Conservation (phyloP, 2,113 vertebrate genomes). For the Microtus richardsoni region DNA sequence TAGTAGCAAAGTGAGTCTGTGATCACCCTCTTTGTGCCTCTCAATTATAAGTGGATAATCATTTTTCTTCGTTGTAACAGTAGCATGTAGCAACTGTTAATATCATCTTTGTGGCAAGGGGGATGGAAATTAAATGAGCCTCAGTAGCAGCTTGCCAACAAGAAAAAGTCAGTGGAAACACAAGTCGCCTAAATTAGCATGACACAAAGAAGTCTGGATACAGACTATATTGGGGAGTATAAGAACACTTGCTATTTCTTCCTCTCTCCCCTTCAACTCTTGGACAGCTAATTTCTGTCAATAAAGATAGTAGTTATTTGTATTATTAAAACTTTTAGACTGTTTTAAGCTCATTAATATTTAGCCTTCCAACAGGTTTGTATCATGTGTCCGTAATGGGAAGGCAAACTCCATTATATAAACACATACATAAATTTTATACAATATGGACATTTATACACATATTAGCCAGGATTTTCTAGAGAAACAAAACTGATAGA, state of each 20-base stretch:
- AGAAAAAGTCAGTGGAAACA: neutral
- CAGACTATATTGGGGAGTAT: neutral
- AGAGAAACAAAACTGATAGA: neutral
- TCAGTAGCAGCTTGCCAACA: neutral
- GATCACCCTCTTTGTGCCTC: neutral
- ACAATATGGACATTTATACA: neutral
- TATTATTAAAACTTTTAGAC: neutral
- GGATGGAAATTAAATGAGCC: neutral
- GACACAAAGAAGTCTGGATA: neutral
- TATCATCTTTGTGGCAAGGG: neutral
- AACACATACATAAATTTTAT: neutral
- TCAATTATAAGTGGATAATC: neutral
- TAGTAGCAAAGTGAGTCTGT: neutral
- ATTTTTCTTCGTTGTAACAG: neutral
- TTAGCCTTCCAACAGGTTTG: neutral
- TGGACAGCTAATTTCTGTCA: neutral
- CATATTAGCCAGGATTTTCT: neutral
- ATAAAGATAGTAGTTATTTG: neutral
- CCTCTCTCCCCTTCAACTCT: constrained; percentile 3
- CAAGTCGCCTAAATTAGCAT: neutral
- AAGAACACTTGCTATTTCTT: neutral
- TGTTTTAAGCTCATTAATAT: neutral
- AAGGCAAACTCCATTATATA: neutral
- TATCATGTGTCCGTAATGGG: neutral
- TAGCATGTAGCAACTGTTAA: neutral